Evolutionary conservation across 2,888 invertebrate genomes (phyloP), one percentile per base, ranked within the genome.

Genomic region (Biston betularia): DNA sequence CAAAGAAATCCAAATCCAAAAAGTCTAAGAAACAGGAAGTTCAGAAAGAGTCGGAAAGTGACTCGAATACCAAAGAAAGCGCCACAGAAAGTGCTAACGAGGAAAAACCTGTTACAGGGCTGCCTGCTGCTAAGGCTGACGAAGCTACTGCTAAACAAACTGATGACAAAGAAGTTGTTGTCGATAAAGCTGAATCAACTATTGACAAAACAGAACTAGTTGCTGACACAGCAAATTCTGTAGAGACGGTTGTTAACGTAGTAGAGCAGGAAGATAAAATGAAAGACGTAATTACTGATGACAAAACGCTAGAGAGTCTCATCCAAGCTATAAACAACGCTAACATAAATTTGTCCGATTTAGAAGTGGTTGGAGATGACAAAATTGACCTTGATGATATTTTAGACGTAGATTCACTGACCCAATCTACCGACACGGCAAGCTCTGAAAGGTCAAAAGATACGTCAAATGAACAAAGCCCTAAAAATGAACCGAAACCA

Each of bases 1-100:
- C 80, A 15, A 92, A 92, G 73, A 92, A 92, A 73, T 84, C 88
- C 0, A 92, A 92, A 75, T 88, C 89, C 0, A 93, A 93, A 74
- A 93, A 90, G 77, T 69, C 70, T 0, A 92, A 82, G 69, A 78
- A 70, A 63, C 71, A 50, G 74, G 78, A 52, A 46, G 65, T 58
- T 8, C 57, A 58, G 0, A 84, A 82, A 68, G 85, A 83, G 62
- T 71, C 76, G 55, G 78, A 71, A 15, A 77, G 71, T 40, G 77
- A 80, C 12, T 35, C 71, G 0, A 68, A 72, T 34, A 64, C 67
- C 15, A 67, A 67, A 50, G 67, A 67, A 33, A 67, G 58, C 38
- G 59, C 63, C 8, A 53, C 44, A 10, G 67, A 67, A 42, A 66
- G 57, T 42, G 65, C 65, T 7, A 56, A 35, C 42, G 66, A 66